Percentiles rank a stretch among this genome's conserved stretches.
Conservation (phyloP, 2,797 vertebrate genomes). For the Tauraco hartlaubi region DNA sequence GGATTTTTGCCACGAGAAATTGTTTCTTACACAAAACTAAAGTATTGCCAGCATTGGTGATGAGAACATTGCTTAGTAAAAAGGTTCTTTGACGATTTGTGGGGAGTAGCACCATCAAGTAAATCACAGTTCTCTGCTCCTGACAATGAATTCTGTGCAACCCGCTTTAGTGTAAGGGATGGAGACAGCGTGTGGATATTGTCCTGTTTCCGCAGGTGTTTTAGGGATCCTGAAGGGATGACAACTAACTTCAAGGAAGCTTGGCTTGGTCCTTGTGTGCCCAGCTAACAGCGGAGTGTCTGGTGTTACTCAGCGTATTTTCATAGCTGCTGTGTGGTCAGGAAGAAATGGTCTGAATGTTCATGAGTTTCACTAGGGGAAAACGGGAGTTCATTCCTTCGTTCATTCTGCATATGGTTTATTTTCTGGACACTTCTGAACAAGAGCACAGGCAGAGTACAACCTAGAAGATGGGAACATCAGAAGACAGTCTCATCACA, state of each 20-base stretch:
- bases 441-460: background rate
- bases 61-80: background rate
- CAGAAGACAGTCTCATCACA: background rate
- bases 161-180: background rate
- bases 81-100: background rate
- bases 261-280: background rate
- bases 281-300: background rate
- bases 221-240: background rate
- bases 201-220: background rate
- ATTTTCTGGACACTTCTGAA: background rate
- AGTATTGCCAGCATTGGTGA: background rate
- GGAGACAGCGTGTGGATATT: background rate
- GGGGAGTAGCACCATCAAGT: background rate
- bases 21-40: background rate
- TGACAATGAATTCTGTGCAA: background rate
- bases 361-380: background rate
- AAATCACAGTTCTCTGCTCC: background rate
- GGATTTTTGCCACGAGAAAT: background rate
- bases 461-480: background rate
- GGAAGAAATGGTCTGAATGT: background rate
- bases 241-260: background rate
- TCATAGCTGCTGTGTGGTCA: background rate
- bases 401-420: background rate
- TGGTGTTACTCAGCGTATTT: background rate
- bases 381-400: background rate